These are phyloP conservation scores for Aradophagus sp. DNA, from an alignment of 1,140 invertebrate species.

Conservation along the genomic window DNA sequence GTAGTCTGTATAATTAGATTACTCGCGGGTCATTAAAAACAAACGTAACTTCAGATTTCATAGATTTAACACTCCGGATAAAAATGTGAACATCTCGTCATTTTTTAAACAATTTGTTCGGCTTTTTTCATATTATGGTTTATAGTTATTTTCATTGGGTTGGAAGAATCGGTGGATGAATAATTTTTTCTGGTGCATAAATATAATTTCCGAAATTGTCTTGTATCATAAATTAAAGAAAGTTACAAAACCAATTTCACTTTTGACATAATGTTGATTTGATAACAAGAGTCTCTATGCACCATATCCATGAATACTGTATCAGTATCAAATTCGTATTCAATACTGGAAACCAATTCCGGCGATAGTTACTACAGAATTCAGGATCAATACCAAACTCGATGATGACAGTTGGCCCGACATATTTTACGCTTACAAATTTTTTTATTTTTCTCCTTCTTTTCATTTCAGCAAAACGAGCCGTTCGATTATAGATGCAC, in stretches of 20 bases:
- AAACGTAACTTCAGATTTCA: too few relatives aligned
- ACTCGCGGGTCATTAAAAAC: too few relatives aligned
- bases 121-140: too few relatives aligned
- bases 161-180: too few relatives aligned
- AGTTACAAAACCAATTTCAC: conserved; percentile 42
- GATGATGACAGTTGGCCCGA: conserved; percentile 13
- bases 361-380: conserved; percentile 38
- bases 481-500: too few relatives aligned
- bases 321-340: conserved; percentile 46
- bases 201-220: conserved; percentile 25
- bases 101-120: too few relatives aligned
- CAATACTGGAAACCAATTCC: conserved; percentile 48
- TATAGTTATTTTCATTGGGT: too few relatives aligned
- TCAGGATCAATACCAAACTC: conserved; percentile 29
- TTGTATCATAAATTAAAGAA: conserved; percentile 15
- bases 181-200: too few relatives aligned
- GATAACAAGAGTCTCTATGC: conserved; percentile 29
- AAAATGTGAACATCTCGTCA: too few relatives aligned
- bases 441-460: not conserved
- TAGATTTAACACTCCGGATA: too few relatives aligned
- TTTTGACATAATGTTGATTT: conserved; percentile 36
- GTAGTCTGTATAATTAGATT: too few relatives aligned
- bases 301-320: conserved; percentile 43
- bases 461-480: too few relatives aligned
- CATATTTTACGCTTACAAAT: conserved; percentile 21